These are phyloP conservation scores for Agelas oroides DNA, from an alignment of 37 sponge, comb jelly and placozoan species.

Conservation along the genomic window DNA sequence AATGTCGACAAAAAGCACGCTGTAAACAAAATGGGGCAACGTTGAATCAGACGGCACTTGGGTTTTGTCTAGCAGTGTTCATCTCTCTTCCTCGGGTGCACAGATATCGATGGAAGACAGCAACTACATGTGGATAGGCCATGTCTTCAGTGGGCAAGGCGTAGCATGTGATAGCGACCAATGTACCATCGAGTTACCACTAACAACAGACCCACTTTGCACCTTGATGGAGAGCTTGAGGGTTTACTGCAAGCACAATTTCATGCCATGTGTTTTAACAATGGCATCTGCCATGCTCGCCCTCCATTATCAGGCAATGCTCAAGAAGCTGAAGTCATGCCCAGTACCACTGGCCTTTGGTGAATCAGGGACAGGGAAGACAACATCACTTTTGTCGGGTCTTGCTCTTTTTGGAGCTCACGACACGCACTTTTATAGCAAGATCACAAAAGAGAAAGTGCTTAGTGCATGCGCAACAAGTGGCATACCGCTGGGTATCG, in stretches of 20 bases:
- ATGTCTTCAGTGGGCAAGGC: neutral
- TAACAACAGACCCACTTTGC: neutral
- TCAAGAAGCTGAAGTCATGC: conserved; percentile 18
- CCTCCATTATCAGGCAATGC: conserved; percentile 9
- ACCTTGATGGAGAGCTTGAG: neutral
- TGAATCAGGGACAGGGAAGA: conserved; percentile 18
- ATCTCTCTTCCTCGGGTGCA: conserved; percentile 15
- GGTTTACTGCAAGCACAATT: neutral
- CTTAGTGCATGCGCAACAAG: neutral
- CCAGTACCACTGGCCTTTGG: conserved; percentile 25
- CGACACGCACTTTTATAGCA: conserved; percentile 18
- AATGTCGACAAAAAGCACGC: neutral
- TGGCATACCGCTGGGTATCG: conserved; percentile 24
- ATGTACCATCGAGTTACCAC: neutral
- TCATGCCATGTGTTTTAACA: neutral
- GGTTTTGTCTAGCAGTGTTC: conserved; percentile 4
- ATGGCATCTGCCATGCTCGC: neutral
- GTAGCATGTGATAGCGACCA: neutral
- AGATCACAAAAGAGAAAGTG: conserved; percentile 28
- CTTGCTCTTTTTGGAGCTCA: conserved; percentile 21
- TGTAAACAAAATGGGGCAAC: neutral
- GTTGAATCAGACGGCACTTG: conserved; percentile 11
- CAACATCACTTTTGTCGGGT: conserved; percentile 27
- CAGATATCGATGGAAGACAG: neutral
- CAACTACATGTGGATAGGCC: neutral